A percentile compares a stretch with the other conserved stretches of the same genome.
Evolutionary conservation across 2,797 vertebrate species (phyloP).

Genomic region (Manis crassicaudata): DNA sequence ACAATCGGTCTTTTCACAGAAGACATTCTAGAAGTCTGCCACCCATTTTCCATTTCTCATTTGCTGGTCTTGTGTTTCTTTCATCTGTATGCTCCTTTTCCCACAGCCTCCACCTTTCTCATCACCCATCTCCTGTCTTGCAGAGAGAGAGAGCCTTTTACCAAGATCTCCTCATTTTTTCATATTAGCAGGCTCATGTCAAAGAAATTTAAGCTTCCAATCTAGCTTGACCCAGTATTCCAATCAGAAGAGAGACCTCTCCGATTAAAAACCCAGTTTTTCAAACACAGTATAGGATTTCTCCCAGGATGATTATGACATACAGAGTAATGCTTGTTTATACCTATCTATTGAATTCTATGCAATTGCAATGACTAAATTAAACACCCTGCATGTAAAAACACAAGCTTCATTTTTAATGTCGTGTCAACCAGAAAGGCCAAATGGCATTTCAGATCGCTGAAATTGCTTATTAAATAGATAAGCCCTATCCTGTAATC

Average conservation of each 20-base stretch:
- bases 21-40: constrained; percentile 22
- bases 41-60: constrained; percentile 50
- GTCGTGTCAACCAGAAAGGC: constrained; percentile 29
- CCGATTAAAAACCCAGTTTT: constrained; percentile 54
- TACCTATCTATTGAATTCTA: constrained; percentile 26
- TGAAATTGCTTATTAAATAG: constrained; percentile 10
- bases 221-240: constrained; percentile 1
- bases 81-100: background rate
- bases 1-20: constrained; percentile 57
- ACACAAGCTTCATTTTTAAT: constrained; percentile 47
- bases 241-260: background rate
- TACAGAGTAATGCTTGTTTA: background rate
- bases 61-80: constrained; percentile 54
- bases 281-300: constrained; percentile 7
- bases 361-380: constrained; percentile 42
- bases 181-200: constrained; percentile 35
- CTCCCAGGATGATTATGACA: background rate
- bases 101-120: background rate
- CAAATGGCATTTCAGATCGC: constrained; percentile 51
- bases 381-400: constrained; percentile 31
- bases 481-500: background rate
- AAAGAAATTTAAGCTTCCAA: constrained; percentile 44
- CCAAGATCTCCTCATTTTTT: background rate
- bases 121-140: constrained; percentile 25
- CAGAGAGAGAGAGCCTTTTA: constrained; percentile 8